These are phyloP conservation scores for Oriolus oriolus DNA, from an alignment of 2,113 vertebrate genomes.

Conservation along the genomic window DNA sequence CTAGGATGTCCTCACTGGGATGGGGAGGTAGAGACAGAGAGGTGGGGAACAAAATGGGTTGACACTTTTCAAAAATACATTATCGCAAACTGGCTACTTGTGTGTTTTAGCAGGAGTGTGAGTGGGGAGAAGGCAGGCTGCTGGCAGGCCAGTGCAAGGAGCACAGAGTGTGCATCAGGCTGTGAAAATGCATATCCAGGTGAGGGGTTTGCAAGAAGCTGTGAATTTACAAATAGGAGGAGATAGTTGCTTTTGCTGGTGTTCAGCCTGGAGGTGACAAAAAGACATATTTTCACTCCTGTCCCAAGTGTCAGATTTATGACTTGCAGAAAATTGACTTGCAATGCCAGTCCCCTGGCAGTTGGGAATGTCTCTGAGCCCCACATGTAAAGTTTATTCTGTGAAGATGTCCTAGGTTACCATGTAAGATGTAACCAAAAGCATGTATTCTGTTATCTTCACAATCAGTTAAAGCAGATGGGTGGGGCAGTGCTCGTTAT, in stretches of 20 bases:
- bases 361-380: background rate
- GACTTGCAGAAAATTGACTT: background rate
- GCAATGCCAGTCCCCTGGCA: background rate
- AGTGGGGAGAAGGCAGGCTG: background rate
- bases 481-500: no score
- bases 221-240: background rate
- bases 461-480: no score
- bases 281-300: background rate
- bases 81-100: background rate
- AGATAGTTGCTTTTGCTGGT: background rate
- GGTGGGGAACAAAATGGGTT: background rate
- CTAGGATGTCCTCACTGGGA: background rate
- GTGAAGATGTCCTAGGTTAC: background rate
- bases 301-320: background rate
- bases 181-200: constrained; percentile 5
- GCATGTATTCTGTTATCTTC: no score
- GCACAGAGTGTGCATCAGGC: background rate
- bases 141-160: background rate
- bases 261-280: background rate
- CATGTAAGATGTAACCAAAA: no score
- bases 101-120: background rate
- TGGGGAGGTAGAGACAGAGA: background rate
- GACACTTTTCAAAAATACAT: background rate
- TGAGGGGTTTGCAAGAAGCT: background rate
- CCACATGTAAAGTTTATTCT: background rate